Conservation (phyloP, 2,113 vertebrate genomes). For the Paradisaea rubra region DNA sequence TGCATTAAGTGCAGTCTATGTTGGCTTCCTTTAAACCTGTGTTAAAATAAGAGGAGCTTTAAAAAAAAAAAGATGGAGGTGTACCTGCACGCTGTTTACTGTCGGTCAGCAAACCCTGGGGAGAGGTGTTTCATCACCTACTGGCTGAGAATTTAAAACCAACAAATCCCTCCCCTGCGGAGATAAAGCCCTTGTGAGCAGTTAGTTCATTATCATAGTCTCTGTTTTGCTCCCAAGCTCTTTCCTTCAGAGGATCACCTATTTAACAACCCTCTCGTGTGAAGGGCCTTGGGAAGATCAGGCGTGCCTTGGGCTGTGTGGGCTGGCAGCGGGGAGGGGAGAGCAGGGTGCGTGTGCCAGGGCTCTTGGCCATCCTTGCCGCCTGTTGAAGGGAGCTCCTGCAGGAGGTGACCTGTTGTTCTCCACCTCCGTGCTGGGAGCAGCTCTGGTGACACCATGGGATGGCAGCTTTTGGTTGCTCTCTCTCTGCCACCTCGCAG, state of each 20-base stretch:
- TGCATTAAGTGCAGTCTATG: background rate
- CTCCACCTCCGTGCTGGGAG: fast-evolving
- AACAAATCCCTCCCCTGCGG: background rate
- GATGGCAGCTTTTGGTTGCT: background rate
- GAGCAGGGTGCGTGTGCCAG: background rate
- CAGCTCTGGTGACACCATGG: background rate
- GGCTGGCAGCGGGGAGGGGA: background rate
- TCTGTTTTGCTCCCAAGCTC: background rate
- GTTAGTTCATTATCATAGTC: conserved; percentile 22
- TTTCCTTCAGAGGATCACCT: background rate
- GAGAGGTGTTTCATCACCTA: conserved; percentile 38
- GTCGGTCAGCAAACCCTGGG: background rate
- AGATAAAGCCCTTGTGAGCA: conserved; percentile 24
- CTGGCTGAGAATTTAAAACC: conserved; percentile 6
- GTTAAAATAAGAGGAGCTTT: background rate
- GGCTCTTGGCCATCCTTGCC: background rate
- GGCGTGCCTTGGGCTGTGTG: background rate
- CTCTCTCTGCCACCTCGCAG: fast-evolving
- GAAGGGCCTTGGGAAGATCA: background rate
- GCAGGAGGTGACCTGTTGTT: background rate
- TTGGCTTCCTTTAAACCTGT: background rate
- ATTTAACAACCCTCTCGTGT: background rate
- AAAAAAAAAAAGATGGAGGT: fast-evolving
- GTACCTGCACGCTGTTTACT: background rate
- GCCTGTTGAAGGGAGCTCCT: background rate